A percentile compares a stretch with the other conserved stretches of the same genome.
Evolutionary conservation across 2,888 invertebrate species (phyloP).

Genomic region (Ophion costatus): DNA sequence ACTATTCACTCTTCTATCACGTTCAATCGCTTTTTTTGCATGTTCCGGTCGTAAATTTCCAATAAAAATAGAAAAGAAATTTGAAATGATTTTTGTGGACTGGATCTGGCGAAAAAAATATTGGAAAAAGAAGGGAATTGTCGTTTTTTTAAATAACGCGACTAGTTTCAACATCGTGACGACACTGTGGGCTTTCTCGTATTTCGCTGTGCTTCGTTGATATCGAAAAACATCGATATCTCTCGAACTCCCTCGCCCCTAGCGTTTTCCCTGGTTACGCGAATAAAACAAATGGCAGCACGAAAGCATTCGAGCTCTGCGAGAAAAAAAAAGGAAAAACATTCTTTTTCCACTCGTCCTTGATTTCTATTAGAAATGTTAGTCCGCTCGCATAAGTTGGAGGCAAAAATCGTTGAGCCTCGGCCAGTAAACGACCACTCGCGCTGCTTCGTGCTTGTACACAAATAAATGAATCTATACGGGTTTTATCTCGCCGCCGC

Average conservation of each 20-base stretch:
- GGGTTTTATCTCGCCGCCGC: background rate
- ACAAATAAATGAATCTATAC: conserved; percentile 14
- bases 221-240: background rate
- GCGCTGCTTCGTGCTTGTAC: background rate
- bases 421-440: conserved; percentile 30
- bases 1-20: no score
- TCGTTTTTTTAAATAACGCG: no score
- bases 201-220: no score
- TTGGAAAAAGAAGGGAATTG: no score
- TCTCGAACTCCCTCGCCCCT: background rate
- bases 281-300: background rate
- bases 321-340: background rate
- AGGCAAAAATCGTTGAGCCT: conserved; percentile 35
- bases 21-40: no score
- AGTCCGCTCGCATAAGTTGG: background rate
- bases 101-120: no score
- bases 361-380: conserved; percentile 1
- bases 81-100: no score
- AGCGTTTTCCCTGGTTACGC: background rate
- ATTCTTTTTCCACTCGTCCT: conserved; percentile 13
- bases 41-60: no score
- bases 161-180: no score
- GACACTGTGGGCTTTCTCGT: no score
- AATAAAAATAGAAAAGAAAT: no score
- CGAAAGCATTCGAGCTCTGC: background rate